Evolutionary conservation across 2,888 invertebrate genomes (phyloP).

Genomic region (Dicranocentrus wangi): DNA sequence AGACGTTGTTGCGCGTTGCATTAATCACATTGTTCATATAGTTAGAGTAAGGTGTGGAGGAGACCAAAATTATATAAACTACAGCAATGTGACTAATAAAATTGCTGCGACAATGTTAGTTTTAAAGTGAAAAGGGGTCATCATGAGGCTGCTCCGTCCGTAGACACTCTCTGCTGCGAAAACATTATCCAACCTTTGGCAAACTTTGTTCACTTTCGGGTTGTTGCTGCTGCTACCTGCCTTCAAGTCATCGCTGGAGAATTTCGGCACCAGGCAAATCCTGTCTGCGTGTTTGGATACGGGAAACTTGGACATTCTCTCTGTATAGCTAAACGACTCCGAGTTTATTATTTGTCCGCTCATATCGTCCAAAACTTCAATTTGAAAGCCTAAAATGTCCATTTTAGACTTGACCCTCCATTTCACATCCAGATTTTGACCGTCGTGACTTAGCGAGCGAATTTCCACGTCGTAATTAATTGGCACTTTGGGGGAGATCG

Average conservation of each 20-base stretch:
- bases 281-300: conserved; percentile 43
- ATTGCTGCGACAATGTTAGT: conserved; percentile 50
- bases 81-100: conserved; percentile 57
- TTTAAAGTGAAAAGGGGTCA: conserved; percentile 16
- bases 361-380: conserved; percentile 57
- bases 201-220: conserved; percentile 57
- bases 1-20: no score
- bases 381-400: conserved; percentile 70
- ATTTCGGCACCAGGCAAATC: conserved; percentile 70
- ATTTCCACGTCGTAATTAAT: conserved; percentile 71
- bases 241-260: conserved; percentile 57
- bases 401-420: conserved; percentile 72
- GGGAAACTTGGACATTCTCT: conserved; percentile 65
- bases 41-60: no score
- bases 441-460: conserved; percentile 61
- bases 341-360: conserved; percentile 51
- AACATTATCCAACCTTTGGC: conserved; percentile 56
- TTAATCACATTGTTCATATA: no score
- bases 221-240: neutral
- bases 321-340: conserved; percentile 62
- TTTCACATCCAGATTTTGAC: conserved; percentile 64
- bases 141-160: conserved; percentile 7
- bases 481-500: conserved; percentile 66
- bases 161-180: conserved; percentile 18
- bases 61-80: no score